Conservation (phyloP, 2,888 invertebrate genomes). For the Nemotelus pantherinus region DNA sequence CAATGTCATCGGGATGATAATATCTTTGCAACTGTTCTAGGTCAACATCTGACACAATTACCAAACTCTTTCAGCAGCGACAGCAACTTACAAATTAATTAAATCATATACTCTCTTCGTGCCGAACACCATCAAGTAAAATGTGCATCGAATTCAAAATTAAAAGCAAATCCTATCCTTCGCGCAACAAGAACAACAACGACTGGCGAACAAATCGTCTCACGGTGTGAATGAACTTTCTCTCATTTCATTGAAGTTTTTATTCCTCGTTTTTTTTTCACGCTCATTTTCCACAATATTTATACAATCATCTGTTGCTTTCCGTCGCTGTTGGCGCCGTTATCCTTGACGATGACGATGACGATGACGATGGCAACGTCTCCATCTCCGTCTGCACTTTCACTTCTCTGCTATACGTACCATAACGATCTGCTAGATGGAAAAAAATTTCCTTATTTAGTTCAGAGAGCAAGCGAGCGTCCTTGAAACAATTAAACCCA, state of each 20-base stretch:
- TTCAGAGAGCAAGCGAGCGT: conserved; percentile 25
- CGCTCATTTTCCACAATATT: conserved; percentile 40
- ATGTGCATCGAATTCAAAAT: background rate
- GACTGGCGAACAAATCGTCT: background rate
- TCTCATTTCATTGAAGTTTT: conserved; percentile 24
- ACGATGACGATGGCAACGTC: background rate
- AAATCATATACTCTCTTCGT: too few relatives aligned
- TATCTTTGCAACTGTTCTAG: too few relatives aligned
- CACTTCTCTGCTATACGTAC: conserved; percentile 31
- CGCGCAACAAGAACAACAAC: background rate
- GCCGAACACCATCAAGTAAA: too few relatives aligned
- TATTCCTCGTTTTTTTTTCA: background rate
- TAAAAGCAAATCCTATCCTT: conserved; percentile 26
- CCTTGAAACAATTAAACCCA: conserved; percentile 44
- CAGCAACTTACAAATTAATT: background rate
- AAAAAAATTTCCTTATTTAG: conserved; percentile 36
- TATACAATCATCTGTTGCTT: conserved; percentile 43
- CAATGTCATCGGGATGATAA: too few relatives aligned
- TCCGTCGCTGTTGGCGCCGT: conserved; percentile 5
- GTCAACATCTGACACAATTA: background rate
- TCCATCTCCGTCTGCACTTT: conserved; percentile 27
- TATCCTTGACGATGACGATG: background rate
- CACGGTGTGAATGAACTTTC: conserved; percentile 36
- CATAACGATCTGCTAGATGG: background rate
- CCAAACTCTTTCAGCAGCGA: too few relatives aligned